Percentiles rank a stretch among this genome's conserved stretches.
Conservation (phyloP, 2,888 invertebrate species). For the Tipula confusa region DNA sequence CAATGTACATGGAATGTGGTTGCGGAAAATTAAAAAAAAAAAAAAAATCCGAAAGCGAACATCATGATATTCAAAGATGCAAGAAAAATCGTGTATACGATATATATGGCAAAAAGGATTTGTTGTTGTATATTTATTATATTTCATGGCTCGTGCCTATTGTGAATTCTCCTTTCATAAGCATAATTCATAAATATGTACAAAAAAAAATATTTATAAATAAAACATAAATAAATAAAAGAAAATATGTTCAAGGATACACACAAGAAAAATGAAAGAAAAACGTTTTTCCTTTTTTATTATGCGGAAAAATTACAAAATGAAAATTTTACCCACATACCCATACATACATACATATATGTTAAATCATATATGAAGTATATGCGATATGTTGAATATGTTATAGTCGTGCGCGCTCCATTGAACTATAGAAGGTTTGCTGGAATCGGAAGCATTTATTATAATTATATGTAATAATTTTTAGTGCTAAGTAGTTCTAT, state of each 20-base stretch:
- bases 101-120: neutral
- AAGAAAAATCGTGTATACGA: neutral
- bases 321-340: neutral
- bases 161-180: neutral
- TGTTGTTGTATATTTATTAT: neutral
- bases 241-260: conserved; percentile 20
- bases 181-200: neutral
- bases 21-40: neutral
- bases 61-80: conserved; percentile 6
- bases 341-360: neutral
- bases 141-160: conserved; percentile 3
- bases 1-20: neutral
- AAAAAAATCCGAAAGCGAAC: neutral
- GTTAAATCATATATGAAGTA: neutral
- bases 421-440: neutral
- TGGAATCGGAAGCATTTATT: neutral
- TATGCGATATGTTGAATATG: neutral
- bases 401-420: neutral
- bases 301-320: neutral
- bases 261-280: neutral
- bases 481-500: neutral
- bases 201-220: neutral
- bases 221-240: neutral
- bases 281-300: neutral
- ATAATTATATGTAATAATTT: neutral